These are phyloP conservation scores for Mythimna vitellina DNA, from an alignment of 2,888 invertebrate species.

Conservation along the genomic window DNA sequence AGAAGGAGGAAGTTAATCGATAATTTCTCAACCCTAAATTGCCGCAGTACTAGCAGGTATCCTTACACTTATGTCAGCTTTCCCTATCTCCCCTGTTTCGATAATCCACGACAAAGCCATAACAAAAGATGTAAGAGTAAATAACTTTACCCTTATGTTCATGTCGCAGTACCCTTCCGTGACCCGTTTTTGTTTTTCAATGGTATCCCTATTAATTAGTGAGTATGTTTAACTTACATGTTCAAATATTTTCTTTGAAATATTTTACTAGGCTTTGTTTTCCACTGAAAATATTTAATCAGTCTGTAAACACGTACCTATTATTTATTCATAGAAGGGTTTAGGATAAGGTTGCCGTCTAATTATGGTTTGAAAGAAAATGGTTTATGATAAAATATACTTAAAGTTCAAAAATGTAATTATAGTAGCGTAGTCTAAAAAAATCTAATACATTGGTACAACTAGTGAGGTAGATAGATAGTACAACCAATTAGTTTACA, in stretches of 20 bases:
- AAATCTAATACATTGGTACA: too few species aligned
- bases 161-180: constrained; percentile 47
- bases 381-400: not conserved
- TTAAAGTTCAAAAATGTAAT: not conserved
- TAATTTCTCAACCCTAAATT: too few species aligned
- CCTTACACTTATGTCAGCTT: not conserved
- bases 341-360: not conserved
- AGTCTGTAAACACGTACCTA: not conserved
- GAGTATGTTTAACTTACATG: constrained; percentile 42
- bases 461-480: too few species aligned
- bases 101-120: constrained; percentile 12
- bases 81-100: constrained; percentile 4
- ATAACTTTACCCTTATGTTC: constrained; percentile 48
- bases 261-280: constrained; percentile 36
- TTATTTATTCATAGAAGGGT: constrained; percentile 1
- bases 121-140: constrained; percentile 63
- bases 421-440: not conserved
- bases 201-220: constrained; percentile 52
- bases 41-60: too few species aligned
- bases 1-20: too few species aligned
- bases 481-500: too few species aligned
- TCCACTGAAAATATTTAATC: constrained; percentile 35
- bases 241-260: constrained; percentile 48
- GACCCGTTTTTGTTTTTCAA: constrained; percentile 54
- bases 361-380: not conserved